phyloP scores from a whole-genome alignment of 1,140 invertebrate species.

The Drosophila saltans region DNA sequence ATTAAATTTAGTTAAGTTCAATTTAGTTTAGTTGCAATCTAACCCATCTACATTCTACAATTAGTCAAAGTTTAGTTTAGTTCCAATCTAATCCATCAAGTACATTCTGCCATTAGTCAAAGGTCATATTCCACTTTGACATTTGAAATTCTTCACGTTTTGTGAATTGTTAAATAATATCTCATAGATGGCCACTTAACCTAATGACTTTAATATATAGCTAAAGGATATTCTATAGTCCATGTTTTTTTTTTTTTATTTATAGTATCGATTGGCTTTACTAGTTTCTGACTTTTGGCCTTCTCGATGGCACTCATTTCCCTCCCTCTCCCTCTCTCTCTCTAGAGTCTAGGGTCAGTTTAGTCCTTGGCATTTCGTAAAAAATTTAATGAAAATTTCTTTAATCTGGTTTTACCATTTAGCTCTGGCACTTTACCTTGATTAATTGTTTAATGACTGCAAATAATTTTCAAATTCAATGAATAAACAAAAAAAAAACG shows the following conservation, averaged over 20 bases:
- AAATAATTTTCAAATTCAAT: slow-evolving; percentile 5
- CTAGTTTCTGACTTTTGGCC: slow-evolving; percentile 1
- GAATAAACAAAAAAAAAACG: not conserved
- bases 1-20: no score
- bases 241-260: not conserved
- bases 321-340: not conserved
- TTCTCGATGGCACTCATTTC: not conserved
- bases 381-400: not conserved
- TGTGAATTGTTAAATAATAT: no score
- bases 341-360: not conserved
- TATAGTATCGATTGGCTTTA: slow-evolving; percentile 1
- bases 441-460: slow-evolving; percentile 7
- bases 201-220: no score
- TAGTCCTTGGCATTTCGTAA: not conserved
- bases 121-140: no score
- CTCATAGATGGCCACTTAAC: no score
- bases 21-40: no score
- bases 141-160: no score
- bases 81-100: no score
- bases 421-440: not conserved
- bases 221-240: not conserved
- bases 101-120: no score
- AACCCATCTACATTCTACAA: no score
- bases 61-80: no score
- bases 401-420: not conserved